These are phyloP conservation scores for Protonemura montana DNA, from an alignment of 2,888 invertebrate species.

Conservation along the genomic window DNA sequence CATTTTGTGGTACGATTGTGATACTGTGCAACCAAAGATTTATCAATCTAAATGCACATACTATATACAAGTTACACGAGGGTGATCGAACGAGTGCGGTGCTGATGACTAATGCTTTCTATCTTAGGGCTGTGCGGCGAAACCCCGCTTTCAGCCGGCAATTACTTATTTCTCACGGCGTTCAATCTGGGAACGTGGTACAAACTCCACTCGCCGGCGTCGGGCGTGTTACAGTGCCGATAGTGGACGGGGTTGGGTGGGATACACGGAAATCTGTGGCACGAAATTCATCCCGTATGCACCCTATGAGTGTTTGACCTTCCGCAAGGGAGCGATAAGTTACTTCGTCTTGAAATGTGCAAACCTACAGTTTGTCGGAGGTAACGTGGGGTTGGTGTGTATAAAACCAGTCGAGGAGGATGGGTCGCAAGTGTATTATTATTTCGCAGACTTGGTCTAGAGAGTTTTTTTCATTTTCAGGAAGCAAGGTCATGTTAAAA, in stretches of 20 bases:
- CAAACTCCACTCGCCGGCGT: neutral
- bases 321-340: neutral
- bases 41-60: neutral
- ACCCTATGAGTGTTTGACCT: constrained; percentile 12
- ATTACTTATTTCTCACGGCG: constrained; percentile 3
- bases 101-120: neutral
- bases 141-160: constrained; percentile 12
- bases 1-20: neutral
- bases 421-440: neutral
- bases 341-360: neutral
- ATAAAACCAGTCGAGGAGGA: neutral
- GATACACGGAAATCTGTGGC: neutral
- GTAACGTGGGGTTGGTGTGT: neutral
- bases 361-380: neutral
- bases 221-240: neutral
- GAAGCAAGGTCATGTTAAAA: neutral
- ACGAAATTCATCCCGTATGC: neutral
- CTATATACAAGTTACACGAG: neutral
- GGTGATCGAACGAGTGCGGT: neutral
- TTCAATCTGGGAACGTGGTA: neutral
- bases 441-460: neutral
- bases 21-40: neutral
- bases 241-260: neutral
- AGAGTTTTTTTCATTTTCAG: neutral
- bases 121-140: neutral